These are phyloP conservation scores for Drosophila pallidifrons DNA, from an alignment of 1,140 invertebrate species.

Conservation along the genomic window DNA sequence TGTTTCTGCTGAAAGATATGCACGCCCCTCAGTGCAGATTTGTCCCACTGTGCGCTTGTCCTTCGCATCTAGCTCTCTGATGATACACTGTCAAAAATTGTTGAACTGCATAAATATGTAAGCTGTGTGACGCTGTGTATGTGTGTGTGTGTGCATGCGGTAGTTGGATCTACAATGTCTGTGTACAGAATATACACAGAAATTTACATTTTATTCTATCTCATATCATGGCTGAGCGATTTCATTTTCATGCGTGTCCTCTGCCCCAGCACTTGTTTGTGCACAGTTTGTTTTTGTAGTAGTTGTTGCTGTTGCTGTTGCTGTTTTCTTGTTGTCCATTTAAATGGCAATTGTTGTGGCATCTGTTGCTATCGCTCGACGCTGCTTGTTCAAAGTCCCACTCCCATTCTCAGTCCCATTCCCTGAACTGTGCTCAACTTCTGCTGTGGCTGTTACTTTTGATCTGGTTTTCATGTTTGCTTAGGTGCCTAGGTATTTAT, in stretches of 20 bases:
- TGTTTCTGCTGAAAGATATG: conserved; percentile 20
- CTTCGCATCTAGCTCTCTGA: conserved; percentile 6
- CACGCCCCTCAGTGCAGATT: conserved; percentile 5
- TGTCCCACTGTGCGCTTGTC: conserved; percentile 34
- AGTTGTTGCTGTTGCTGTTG: conserved; percentile 26
- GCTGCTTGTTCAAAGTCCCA: neutral
- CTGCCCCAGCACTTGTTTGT: conserved; percentile 60
- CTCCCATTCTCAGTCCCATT: conserved; percentile 1
- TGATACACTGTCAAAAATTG: conserved; percentile 71
- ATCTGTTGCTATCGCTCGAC: conserved; percentile 62
- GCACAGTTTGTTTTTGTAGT: conserved; percentile 54
- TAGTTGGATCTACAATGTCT: conserved; percentile 11
- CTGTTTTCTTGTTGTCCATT: conserved; percentile 47
- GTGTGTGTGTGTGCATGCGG: conserved; percentile 7
- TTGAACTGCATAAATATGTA: conserved; percentile 47
- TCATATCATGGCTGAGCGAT: conserved; percentile 57
- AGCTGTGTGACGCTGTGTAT: conserved; percentile 19
- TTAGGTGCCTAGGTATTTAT: conserved; percentile 49
- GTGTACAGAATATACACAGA: conserved; percentile 9
- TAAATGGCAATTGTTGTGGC: conserved; percentile 65
- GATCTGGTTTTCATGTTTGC: conserved; percentile 70
- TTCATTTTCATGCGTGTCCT: conserved; percentile 59
- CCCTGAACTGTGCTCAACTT: neutral
- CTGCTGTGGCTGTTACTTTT: conserved; percentile 29
- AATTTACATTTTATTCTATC: conserved; percentile 69